Percentiles rank a stretch among this genome's conserved stretches.
Conservation (phyloP, 2,113 vertebrate species). For the Enhydra lutris region DNA sequence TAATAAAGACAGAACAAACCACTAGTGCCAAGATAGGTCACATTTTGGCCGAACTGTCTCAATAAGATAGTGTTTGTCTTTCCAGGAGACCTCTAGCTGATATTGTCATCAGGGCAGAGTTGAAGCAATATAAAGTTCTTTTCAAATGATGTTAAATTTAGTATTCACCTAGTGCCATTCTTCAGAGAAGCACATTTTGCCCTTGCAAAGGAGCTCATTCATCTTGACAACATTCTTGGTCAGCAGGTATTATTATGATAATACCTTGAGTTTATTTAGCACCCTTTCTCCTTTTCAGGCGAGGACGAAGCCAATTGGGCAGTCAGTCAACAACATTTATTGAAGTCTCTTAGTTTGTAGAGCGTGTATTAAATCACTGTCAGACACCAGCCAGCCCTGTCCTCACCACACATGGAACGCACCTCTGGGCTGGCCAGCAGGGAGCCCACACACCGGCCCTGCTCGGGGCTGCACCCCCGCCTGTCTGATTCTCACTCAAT, state of each 20-base stretch:
- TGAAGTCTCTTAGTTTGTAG: conserved; percentile 59
- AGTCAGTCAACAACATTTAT: conserved; percentile 68
- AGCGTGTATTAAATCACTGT: conserved; percentile 62
- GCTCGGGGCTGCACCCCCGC: background rate
- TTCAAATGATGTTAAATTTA: conserved; percentile 33
- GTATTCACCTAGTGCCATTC: conserved; percentile 42
- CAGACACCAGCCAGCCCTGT: background rate
- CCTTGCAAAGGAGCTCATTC: conserved; percentile 32
- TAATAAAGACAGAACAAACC: conserved; percentile 35
- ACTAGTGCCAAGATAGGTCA: conserved; percentile 45
- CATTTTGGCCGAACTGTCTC: background rate
- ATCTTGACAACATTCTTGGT: conserved; percentile 60
- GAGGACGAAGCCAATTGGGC: conserved; percentile 52
- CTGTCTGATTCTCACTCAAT: background rate
- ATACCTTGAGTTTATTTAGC: conserved; percentile 69
- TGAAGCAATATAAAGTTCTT: conserved; percentile 27
- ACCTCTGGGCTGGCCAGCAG: background rate
- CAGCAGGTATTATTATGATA: conserved; percentile 74
- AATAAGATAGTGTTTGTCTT: conserved; percentile 39
- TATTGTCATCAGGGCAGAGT: background rate
- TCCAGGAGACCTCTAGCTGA: conserved; percentile 6
- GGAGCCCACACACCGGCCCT: background rate
- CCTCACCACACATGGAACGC: background rate
- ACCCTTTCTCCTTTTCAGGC: background rate
- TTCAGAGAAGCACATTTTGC: conserved; percentile 33